Percentiles rank a stretch among this genome's conserved stretches.
Conservation (phyloP, 2,888 invertebrate species). For the Dryobota labecula region DNA sequence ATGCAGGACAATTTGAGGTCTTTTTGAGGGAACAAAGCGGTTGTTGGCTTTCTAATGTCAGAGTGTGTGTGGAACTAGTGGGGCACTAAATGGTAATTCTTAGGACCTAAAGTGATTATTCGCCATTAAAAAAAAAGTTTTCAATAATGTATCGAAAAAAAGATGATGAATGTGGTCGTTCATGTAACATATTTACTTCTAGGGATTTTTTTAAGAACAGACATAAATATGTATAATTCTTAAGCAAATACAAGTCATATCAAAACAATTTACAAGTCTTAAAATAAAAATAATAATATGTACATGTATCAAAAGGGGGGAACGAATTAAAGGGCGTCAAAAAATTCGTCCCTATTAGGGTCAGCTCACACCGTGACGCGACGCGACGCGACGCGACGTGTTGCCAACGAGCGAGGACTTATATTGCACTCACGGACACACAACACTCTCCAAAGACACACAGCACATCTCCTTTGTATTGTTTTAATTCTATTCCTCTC, state of each 20-base stretch:
- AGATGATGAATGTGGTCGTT: background rate
- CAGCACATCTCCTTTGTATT: too few species aligned
- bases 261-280: background rate
- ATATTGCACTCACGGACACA: too few species aligned
- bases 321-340: background rate
- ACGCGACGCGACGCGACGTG: too few species aligned
- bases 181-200: too few species aligned
- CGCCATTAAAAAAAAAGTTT: background rate
- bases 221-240: background rate
- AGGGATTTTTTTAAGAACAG: background rate
- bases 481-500: too few species aligned
- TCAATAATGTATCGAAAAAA: background rate
- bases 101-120: background rate
- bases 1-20: background rate
- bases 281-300: background rate
- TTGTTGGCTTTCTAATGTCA: background rate
- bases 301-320: background rate
- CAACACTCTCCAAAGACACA: too few species aligned
- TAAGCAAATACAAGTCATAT: too few species aligned
- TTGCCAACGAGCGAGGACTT: too few species aligned
- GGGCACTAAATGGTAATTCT: background rate
- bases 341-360: background rate
- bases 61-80: background rate
- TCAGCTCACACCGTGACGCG: too few species aligned
- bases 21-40: background rate